A percentile compares a stretch with the other conserved stretches of the same genome.
Conservation (phyloP, 2,888 invertebrate genomes). For the Yponomeuta evonymella region DNA sequence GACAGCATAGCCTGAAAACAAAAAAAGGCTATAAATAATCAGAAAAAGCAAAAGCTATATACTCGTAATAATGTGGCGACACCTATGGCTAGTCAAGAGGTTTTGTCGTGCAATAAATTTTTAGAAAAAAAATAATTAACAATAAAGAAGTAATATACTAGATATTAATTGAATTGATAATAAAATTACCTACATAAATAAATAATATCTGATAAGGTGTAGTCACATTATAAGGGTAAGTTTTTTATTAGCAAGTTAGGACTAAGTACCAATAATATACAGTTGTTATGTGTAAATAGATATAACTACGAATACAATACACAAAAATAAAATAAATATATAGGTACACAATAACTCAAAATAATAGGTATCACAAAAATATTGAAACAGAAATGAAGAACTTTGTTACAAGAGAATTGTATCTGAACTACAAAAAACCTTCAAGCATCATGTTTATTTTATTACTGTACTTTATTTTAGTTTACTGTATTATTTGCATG, state of each 20-base stretch:
- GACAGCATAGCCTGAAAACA: conserved; percentile 80
- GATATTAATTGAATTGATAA: not conserved
- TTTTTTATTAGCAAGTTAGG: not conserved
- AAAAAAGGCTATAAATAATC: conserved; percentile 55
- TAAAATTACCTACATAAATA: not conserved
- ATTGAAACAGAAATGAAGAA: no score
- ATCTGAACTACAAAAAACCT: not conserved
- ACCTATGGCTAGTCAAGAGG: not conserved
- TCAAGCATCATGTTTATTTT: not conserved
- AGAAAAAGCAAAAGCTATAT: conserved; percentile 43
- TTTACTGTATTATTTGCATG: conserved; percentile 12
- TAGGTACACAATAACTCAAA: no score
- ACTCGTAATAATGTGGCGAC: not conserved
- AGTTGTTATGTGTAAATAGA: no score
- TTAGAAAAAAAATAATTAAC: not conserved
- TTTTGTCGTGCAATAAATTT: not conserved
- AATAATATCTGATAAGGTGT: not conserved
- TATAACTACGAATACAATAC: not conserved
- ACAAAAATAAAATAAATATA: not conserved
- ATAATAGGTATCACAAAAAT: no score
- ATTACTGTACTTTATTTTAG: not conserved
- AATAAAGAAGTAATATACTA: not conserved
- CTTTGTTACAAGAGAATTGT: no score
- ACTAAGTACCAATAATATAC: not conserved
- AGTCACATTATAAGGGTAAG: not conserved